Conservation (phyloP, 2,888 invertebrate genomes). For the Cenopis cana region DNA sequence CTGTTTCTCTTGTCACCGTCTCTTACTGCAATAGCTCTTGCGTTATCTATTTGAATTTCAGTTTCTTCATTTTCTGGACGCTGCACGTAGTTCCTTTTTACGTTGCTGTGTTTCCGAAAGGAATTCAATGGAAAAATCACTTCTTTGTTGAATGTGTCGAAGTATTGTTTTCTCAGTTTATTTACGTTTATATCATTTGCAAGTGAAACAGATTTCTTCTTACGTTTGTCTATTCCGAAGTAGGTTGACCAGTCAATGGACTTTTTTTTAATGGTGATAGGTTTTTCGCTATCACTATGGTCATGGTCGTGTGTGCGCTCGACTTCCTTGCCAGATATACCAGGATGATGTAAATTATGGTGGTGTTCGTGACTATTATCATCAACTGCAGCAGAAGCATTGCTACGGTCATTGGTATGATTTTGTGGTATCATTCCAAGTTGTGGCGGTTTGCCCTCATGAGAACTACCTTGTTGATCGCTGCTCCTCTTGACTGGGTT, state of each 20-base stretch:
- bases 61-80: slow-evolving; percentile 65
- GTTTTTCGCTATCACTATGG: slow-evolving; percentile 64
- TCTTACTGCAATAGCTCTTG: slow-evolving; percentile 56
- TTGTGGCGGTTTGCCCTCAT: slow-evolving; percentile 75
- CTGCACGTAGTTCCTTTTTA: slow-evolving; percentile 73
- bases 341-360: slow-evolving; percentile 45
- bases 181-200: slow-evolving; percentile 75
- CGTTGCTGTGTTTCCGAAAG: slow-evolving; percentile 68
- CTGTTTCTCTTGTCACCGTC: slow-evolving; percentile 68
- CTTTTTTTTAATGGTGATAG: slow-evolving; percentile 89
- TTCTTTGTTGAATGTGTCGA: slow-evolving; percentile 77
- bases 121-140: slow-evolving; percentile 72
- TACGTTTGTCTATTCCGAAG: slow-evolving; percentile 92
- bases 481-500: slow-evolving; percentile 84
- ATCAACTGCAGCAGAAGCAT: slow-evolving; percentile 56
- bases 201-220: slow-evolving; percentile 85
- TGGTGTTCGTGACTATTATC: slow-evolving; percentile 67
- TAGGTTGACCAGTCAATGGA: slow-evolving; percentile 95
- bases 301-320: slow-evolving; percentile 51
- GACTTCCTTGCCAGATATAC: slow-evolving; percentile 43
- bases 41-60: slow-evolving; percentile 60
- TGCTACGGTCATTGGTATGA: slow-evolving; percentile 58
- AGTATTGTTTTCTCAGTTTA: slow-evolving; percentile 74
- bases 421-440: slow-evolving; percentile 63
- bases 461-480: slow-evolving; percentile 65